Evolutionary conservation across 1,140 invertebrate species (phyloP).

Genomic region (Drosophila melanica): DNA sequence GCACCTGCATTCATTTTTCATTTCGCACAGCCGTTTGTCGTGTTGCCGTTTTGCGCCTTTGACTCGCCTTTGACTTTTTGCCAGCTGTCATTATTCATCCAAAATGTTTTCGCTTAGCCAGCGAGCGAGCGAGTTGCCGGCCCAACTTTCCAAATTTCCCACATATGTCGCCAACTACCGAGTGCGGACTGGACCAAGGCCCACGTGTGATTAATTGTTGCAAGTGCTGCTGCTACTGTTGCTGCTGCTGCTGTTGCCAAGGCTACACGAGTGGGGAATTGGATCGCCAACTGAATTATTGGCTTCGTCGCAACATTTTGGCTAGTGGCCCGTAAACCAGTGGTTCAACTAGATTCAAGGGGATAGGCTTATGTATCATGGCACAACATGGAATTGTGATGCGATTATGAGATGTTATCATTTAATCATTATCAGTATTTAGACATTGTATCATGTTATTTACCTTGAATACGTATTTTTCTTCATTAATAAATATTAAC

Average conservation of each 20-base stretch:
- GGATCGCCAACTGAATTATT: constrained; percentile 45
- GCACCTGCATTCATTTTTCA: constrained; percentile 81
- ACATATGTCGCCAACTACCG: constrained; percentile 69
- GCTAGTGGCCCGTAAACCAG: constrained; percentile 61
- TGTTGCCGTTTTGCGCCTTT: constrained; percentile 72
- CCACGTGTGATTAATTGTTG: constrained; percentile 73
- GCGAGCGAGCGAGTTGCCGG: constrained; percentile 27
- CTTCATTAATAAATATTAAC: too few relatives aligned
- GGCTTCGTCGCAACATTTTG: constrained; percentile 67
- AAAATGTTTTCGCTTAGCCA: constrained; percentile 69
- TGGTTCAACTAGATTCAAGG: constrained; percentile 24
- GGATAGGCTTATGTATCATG: constrained; percentile 27
- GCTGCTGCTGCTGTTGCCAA: not conserved
- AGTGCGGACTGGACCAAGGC: constrained; percentile 32
- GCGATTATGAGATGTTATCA: not conserved
- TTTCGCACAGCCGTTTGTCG: constrained; percentile 58
- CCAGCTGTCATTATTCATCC: constrained; percentile 82
- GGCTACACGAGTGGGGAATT: not conserved
- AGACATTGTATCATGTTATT: too few relatives aligned
- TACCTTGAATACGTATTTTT: too few relatives aligned
- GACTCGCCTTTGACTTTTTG: constrained; percentile 81
- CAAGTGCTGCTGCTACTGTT: constrained; percentile 33
- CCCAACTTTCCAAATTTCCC: constrained; percentile 66
- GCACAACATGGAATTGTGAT: not conserved
- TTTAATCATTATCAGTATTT: not conserved